Conservation (phyloP, 2,888 invertebrate genomes). For the Sussaba pulchella region DNA sequence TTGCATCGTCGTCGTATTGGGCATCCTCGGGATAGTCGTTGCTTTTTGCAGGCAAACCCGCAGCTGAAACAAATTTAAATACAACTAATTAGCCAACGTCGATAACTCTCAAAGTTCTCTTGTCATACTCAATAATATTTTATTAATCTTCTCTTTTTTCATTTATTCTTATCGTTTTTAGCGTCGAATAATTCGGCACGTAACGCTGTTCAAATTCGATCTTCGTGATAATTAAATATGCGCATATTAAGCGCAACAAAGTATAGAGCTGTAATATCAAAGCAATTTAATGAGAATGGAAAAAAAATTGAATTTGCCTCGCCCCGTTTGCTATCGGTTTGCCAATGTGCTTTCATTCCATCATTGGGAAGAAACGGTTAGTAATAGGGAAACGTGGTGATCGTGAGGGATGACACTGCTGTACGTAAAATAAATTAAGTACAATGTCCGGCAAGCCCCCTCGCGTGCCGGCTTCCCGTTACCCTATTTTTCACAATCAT, state of each 20-base stretch:
- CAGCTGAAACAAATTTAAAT: constrained; percentile 67
- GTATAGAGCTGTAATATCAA: constrained; percentile 15
- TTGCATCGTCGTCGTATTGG: constrained; percentile 68
- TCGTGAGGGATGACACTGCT: background rate
- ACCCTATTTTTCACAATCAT: constrained; percentile 57
- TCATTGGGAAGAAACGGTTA: too few relatives aligned
- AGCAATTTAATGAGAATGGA: constrained; percentile 44
- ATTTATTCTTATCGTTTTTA: too few relatives aligned
- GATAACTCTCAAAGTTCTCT: too few relatives aligned
- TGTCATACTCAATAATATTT: too few relatives aligned
- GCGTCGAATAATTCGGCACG: too few relatives aligned
- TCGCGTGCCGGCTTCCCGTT: constrained; percentile 64
- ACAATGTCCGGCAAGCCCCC: constrained; percentile 35
- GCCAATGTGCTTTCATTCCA: background rate
- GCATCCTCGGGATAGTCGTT: constrained; percentile 56
- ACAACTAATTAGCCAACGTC: too few relatives aligned
- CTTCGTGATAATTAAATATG: background rate
- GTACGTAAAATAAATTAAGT: constrained; percentile 46
- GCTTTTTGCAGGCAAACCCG: constrained; percentile 69
- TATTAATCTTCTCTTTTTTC: too few relatives aligned
- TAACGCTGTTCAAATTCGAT: background rate
- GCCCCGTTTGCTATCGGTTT: constrained; percentile 30
- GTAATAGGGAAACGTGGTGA: too few relatives aligned
- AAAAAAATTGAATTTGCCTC: constrained; percentile 50
- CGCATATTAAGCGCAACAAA: constrained; percentile 13